Evolutionary conservation across 1,140 invertebrate species (phyloP).

Genomic region (Asbolus verrucosus): DNA sequence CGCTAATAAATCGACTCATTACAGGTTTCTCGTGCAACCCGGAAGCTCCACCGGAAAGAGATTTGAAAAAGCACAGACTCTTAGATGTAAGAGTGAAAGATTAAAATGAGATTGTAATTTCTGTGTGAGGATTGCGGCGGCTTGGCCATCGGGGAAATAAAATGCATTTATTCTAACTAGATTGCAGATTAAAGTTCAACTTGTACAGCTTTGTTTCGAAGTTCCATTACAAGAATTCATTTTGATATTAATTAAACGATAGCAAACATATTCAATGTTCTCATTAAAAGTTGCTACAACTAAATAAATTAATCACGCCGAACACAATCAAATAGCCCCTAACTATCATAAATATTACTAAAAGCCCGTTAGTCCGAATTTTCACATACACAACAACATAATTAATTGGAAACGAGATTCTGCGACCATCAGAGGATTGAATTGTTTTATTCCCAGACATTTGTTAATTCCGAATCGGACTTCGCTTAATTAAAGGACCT

Average conservation of each 20-base stretch:
- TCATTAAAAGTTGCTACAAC: constrained; percentile 21
- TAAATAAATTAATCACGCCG: background rate
- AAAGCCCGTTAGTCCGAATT: constrained; percentile 19
- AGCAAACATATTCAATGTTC: background rate
- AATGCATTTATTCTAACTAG: constrained; percentile 31
- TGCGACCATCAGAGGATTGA: constrained; percentile 1
- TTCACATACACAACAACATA: background rate
- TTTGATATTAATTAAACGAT: constrained; percentile 27
- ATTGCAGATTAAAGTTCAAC: constrained; percentile 23
- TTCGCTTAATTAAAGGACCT: constrained; percentile 10
- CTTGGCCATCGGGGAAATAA: constrained; percentile 27
- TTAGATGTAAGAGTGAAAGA: no score
- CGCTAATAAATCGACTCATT: no score
- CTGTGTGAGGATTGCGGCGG: no score
- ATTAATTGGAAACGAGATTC: background rate
- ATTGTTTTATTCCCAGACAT: background rate
- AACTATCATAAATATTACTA: constrained; percentile 17
- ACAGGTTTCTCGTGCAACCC: no score
- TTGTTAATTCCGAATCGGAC: constrained; percentile 4
- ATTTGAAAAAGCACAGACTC: no score
- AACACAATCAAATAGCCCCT: background rate
- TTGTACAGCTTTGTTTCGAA: constrained; percentile 22
- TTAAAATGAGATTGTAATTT: no score
- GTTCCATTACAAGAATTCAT: constrained; percentile 32
- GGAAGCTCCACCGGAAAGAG: no score